phyloP scores from a whole-genome alignment of 2,888 invertebrate genomes.

The Caenorhabditis sulstoni region DNA sequence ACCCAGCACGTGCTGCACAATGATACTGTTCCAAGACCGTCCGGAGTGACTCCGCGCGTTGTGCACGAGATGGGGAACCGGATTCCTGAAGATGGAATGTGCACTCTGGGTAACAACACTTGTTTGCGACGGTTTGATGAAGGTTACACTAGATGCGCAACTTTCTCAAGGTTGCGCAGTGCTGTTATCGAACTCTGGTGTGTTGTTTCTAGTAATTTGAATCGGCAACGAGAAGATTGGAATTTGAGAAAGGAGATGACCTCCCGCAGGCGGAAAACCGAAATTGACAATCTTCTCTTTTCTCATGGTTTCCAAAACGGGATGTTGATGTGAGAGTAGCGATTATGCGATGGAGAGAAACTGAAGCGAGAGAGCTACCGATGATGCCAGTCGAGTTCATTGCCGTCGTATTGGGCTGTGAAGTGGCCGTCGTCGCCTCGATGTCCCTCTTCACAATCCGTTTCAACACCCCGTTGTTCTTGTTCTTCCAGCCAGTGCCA shows the following conservation, averaged over 20 bases:
- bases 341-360: too few relatives aligned
- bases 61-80: slow-evolving; percentile 60
- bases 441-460: slow-evolving; percentile 33
- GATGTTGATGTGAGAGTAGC: slow-evolving; percentile 11
- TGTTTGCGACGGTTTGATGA: slow-evolving; percentile 34
- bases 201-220: slow-evolving; percentile 41
- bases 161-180: slow-evolving; percentile 49
- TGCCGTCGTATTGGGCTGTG: slow-evolving; percentile 35
- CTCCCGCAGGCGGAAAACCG: slow-evolving; percentile 11
- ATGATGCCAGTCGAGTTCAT: slow-evolving; percentile 54
- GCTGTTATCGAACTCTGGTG: slow-evolving; percentile 55
- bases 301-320: slow-evolving; percentile 2
- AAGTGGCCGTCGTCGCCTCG: slow-evolving; percentile 26
- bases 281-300: background rate
- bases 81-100: slow-evolving; percentile 23
- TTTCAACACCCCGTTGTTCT: slow-evolving; percentile 14
- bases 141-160: slow-evolving; percentile 35
- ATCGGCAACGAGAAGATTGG: slow-evolving; percentile 38
- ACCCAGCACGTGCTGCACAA: slow-evolving; percentile 63
- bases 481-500: slow-evolving; percentile 9
- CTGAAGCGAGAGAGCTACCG: too few relatives aligned
- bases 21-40: slow-evolving; percentile 53
- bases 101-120: background rate
- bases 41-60: slow-evolving; percentile 56
- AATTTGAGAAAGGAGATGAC: slow-evolving; percentile 50